These are phyloP conservation scores for Entomyzon cyanotis DNA, from an alignment of 2,113 vertebrate genomes.

Conservation along the genomic window DNA sequence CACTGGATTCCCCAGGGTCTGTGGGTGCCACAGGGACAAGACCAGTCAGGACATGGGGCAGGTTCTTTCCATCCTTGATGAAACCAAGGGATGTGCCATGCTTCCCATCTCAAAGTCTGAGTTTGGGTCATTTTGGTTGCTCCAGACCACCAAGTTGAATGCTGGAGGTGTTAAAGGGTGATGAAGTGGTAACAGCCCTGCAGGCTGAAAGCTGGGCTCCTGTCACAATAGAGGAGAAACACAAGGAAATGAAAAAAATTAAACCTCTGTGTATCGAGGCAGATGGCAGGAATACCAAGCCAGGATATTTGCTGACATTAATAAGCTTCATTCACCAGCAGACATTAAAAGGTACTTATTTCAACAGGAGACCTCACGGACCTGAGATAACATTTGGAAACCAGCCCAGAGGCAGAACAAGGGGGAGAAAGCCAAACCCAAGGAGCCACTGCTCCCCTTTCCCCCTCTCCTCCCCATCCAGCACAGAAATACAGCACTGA, in stretches of 20 bases:
- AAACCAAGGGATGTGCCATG: neutral
- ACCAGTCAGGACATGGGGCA: accelerated
- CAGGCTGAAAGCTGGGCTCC: neutral
- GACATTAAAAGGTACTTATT: neutral
- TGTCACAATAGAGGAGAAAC: accelerated
- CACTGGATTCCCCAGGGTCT: neutral
- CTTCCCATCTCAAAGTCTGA: neutral
- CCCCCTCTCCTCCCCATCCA: neutral
- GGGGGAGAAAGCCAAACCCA: neutral
- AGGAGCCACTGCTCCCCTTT: accelerated
- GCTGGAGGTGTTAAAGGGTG: neutral
- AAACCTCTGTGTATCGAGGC: neutral
- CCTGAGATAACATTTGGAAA: neutral
- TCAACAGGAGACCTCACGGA: neutral
- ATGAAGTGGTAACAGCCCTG: neutral
- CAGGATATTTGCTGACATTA: neutral
- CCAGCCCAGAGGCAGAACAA: neutral
- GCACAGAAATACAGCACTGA: neutral
- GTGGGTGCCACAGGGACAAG: accelerated
- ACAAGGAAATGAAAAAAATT: neutral
- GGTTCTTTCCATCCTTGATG: neutral
- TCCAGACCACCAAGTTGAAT: accelerated
- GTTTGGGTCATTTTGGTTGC: neutral
- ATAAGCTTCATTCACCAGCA: neutral
- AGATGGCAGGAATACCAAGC: neutral